phyloP scores from a whole-genome alignment of 2,113 vertebrate genomes.

The Catagonus wagneri region DNA sequence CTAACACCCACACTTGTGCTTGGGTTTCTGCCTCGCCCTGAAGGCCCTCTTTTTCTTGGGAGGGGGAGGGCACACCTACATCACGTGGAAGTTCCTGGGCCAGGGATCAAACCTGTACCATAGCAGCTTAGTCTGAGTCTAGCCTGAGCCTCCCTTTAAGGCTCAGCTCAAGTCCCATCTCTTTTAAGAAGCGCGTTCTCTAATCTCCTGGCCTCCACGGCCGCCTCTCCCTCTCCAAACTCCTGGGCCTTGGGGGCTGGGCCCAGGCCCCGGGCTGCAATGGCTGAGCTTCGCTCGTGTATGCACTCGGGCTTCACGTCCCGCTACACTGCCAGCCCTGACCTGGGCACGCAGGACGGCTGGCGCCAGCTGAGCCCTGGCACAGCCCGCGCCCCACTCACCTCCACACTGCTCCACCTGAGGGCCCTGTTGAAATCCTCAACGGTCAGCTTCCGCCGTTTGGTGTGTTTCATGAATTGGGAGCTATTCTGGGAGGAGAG shows the following conservation, averaged over 20 bases:
- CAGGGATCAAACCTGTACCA: too few species aligned
- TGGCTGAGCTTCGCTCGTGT: rapidly evolving
- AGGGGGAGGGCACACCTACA: too few species aligned
- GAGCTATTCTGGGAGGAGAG: slow-evolving; percentile 90
- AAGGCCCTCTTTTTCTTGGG: neutral
- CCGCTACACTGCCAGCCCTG: rapidly evolving
- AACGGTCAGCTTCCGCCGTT: slow-evolving; percentile 92
- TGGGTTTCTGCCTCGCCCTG: neutral
- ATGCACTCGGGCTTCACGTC: rapidly evolving
- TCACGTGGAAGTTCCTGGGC: too few species aligned
- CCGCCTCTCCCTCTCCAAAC: neutral
- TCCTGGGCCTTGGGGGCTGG: neutral
- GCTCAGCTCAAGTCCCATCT: neutral
- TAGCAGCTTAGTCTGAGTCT: too few species aligned
- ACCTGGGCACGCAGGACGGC: neutral
- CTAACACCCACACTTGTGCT: neutral
- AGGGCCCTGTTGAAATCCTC: slow-evolving; percentile 96
- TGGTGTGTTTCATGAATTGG: slow-evolving; percentile 96
- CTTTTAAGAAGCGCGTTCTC: neutral
- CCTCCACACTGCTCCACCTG: slow-evolving; percentile 96
- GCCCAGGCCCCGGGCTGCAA: neutral
- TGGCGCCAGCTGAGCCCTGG: neutral
- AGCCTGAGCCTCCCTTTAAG: neutral
- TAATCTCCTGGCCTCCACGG: rapidly evolving
- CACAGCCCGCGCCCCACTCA: slow-evolving; percentile 39